Percentiles rank a stretch among this genome's conserved stretches.
Conservation (phyloP, 2,113 vertebrate genomes). For the Pluvialis apricaria region DNA sequence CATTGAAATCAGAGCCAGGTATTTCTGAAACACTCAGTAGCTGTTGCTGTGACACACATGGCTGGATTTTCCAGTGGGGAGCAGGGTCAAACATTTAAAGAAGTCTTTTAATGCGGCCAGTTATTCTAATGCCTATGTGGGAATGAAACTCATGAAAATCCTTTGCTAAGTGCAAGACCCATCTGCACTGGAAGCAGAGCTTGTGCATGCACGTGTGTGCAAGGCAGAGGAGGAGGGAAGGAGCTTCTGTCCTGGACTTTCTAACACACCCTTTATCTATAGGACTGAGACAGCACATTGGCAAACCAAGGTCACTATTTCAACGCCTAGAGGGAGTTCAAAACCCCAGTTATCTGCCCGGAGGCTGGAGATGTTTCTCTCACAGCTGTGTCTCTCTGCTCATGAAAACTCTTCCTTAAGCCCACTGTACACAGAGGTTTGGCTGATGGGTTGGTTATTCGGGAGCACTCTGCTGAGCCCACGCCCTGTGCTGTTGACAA, state of each 20-base stretch:
- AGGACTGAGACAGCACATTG: background rate
- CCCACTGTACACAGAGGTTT: background rate
- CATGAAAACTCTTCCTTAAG: background rate
- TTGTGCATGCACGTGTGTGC: background rate
- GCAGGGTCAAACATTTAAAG: background rate
- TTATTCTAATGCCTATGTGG: background rate
- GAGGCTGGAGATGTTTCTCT: background rate
- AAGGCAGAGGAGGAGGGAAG: background rate
- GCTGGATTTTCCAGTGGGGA: background rate
- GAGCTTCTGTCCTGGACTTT: background rate
- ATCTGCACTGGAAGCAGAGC: background rate
- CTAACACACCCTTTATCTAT: background rate
- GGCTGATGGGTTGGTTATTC: background rate
- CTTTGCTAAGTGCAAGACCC: background rate
- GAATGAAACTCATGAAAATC: background rate
- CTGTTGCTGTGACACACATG: background rate
- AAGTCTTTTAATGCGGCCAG: background rate
- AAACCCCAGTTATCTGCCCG: background rate
- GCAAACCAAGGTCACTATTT: background rate
- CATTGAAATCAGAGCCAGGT: background rate
- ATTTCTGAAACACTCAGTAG: background rate
- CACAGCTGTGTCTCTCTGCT: background rate
- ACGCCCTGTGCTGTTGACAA: background rate
- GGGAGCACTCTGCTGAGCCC: background rate
- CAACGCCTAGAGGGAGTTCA: background rate